A percentile compares a stretch with the other conserved stretches of the same genome.
phyloP scores from a whole-genome alignment of 2,113 vertebrate genomes.

The Felis catus region F.catus_Fca126_mat1.0 CM031423.1:92889501-92890000 shows the following conservation, averaged over 20 bases:
- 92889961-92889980: background rate
- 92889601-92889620: background rate
- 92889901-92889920: background rate
- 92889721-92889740: background rate
- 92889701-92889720: background rate
- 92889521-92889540: background rate
- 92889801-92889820: background rate
- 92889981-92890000: background rate
- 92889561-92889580: background rate
- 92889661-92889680: background rate
- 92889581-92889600: background rate
- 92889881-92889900: background rate
- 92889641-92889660: background rate
- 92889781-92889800: background rate
- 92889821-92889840: background rate
- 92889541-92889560: background rate
- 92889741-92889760: background rate
- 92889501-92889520: background rate
- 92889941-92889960: background rate
- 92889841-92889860: background rate
- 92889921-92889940: background rate
- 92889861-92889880: background rate
- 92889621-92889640: background rate
- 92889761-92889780: background rate
- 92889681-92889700: background rate